These are phyloP conservation scores for Chinchilla lanigera DNA, from an alignment of 2,113 vertebrate species.

Conservation along the genomic window DNA sequence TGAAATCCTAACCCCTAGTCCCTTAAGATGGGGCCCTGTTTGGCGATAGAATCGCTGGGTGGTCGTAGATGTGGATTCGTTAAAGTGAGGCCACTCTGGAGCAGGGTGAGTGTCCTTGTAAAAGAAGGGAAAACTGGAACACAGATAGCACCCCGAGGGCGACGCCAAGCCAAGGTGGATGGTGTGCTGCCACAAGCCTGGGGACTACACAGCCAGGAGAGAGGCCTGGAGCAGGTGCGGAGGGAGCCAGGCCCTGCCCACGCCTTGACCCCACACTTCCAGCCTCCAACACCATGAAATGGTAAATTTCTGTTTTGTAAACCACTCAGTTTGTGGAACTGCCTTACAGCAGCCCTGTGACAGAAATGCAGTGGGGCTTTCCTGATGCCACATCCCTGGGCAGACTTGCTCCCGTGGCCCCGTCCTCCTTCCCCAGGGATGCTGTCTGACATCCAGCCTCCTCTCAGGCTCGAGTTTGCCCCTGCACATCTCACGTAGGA, in stretches of 20 bases:
- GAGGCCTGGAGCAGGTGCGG: not conserved
- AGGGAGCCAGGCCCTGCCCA: fast-evolving
- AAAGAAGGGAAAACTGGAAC: not conserved
- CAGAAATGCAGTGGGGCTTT: not conserved
- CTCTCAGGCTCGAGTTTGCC: not conserved
- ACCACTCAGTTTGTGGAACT: not conserved
- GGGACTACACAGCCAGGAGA: not conserved
- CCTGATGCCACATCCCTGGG: not conserved
- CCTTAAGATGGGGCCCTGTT: not conserved
- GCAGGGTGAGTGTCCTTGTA: not conserved
- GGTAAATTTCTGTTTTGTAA: not conserved
- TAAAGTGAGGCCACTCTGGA: not conserved
- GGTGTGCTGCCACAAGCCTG: fast-evolving
- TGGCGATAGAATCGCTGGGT: not conserved
- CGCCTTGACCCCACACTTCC: too few species aligned
- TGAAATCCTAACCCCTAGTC: not conserved
- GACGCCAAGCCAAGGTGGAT: fast-evolving
- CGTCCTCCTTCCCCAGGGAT: fast-evolving
- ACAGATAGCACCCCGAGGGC: not conserved
- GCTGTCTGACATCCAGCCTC: not conserved
- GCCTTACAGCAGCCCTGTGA: not conserved
- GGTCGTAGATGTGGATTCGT: not conserved
- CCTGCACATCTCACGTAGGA: not conserved
- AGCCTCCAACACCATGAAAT: not conserved
- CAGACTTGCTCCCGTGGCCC: not conserved